Evolutionary conservation across 2,113 vertebrate species (phyloP).

Genomic region (Dromas ardeola): DNA sequence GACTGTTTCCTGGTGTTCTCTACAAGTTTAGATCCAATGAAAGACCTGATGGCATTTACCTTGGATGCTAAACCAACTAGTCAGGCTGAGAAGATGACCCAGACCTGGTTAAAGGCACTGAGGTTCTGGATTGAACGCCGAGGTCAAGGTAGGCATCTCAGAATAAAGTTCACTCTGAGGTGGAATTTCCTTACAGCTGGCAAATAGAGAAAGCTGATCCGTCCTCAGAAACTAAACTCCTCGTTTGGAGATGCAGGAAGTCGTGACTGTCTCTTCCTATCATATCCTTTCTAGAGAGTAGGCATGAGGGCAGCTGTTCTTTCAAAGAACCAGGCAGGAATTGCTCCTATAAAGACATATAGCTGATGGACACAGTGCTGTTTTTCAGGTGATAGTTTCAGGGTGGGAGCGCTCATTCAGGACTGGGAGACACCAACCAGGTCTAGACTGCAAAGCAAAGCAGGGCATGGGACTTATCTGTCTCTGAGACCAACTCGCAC

Average conservation of each 20-base stretch:
- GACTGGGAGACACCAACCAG: background rate
- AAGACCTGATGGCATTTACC: background rate
- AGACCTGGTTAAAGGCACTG: accelerated
- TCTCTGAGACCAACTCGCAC: background rate
- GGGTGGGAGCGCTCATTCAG: background rate
- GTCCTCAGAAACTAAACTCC: background rate
- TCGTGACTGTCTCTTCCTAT: background rate
- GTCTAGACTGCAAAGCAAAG: background rate
- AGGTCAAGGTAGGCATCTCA: background rate
- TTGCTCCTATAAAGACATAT: background rate
- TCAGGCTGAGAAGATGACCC: background rate
- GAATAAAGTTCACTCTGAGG: background rate
- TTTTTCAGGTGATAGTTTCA: background rate
- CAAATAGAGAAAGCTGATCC: background rate
- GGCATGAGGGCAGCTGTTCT: background rate
- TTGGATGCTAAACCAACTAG: background rate
- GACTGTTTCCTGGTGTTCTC: background rate
- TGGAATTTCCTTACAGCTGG: background rate
- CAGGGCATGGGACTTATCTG: background rate
- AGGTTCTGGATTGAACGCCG: background rate
- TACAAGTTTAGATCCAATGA: background rate
- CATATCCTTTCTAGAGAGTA: background rate
- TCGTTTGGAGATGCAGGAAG: background rate
- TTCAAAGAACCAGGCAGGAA: background rate
- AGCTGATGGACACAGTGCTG: background rate